Percentiles rank a stretch among this genome's conserved stretches.
These are phyloP conservation scores for Sturmia bella DNA, from an alignment of 2,888 invertebrate genomes.

Conservation along the genomic window DNA sequence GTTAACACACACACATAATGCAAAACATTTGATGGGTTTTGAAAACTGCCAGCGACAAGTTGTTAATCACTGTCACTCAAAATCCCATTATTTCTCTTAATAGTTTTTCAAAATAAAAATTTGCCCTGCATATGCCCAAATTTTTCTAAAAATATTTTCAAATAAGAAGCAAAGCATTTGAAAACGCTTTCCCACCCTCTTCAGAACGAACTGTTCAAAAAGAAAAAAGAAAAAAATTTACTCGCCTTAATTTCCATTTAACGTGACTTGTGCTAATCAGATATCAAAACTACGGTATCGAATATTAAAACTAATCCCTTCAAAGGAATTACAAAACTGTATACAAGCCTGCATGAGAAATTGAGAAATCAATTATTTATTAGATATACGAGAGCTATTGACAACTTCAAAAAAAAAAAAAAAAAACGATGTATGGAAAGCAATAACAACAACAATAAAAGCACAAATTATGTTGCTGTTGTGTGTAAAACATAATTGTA, in stretches of 20 bases:
- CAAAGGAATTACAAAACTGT: conserved; percentile 18
- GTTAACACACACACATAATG: not conserved
- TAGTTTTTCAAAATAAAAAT: too few species aligned
- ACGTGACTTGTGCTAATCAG: conserved; percentile 14
- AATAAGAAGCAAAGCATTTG: too few species aligned
- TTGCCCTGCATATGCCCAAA: not conserved
- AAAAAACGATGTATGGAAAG: conserved; percentile 5
- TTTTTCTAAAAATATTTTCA: not conserved
- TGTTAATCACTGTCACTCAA: too few species aligned
- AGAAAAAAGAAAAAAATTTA: too few species aligned
- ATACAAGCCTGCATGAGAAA: not conserved
- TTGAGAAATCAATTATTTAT: conserved; percentile 50
- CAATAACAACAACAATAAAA: conserved; percentile 12
- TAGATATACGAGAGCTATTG: conserved; percentile 39
- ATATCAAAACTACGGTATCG: conserved; percentile 28
- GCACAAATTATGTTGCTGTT: conserved; percentile 33
- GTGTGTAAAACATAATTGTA: conserved; percentile 48
- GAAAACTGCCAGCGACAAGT: too few species aligned
- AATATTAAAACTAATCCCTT: conserved; percentile 30
- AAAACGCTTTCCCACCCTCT: too few species aligned
- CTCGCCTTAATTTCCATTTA: not conserved
- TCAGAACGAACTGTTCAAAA: too few species aligned
- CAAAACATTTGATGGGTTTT: too few species aligned
- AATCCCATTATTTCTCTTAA: too few species aligned
- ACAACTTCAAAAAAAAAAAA: conserved; percentile 24